Conservation (phyloP, 2,888 invertebrate genomes). For the Thera britannica region DNA sequence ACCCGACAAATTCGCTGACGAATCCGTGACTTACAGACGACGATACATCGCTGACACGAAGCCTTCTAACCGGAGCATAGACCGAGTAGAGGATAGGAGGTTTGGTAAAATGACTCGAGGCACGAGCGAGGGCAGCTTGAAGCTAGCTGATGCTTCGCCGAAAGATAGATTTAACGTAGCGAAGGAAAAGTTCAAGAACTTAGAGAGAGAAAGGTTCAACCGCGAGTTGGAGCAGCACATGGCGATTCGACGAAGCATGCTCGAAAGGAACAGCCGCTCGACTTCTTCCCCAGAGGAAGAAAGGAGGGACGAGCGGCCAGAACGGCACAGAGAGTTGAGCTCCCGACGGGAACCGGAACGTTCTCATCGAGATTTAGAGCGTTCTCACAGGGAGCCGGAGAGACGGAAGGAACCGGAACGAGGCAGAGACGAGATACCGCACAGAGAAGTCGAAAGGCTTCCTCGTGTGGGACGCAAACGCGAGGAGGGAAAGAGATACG, state of each 20-base stretch:
- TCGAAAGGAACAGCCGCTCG: constrained; percentile 81
- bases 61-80: constrained; percentile 76
- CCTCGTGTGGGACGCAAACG: constrained; percentile 77
- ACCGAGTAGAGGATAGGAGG: constrained; percentile 77
- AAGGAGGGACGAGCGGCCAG: constrained; percentile 78
- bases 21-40: constrained; percentile 72
- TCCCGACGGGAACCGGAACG: constrained; percentile 78
- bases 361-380: constrained; percentile 72
- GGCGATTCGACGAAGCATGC: constrained; percentile 79
- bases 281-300: constrained; percentile 84
- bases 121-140: constrained; percentile 77
- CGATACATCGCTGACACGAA: constrained; percentile 80
- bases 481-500: constrained; percentile 74
- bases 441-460: constrained; percentile 75
- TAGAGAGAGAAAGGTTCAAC: constrained; percentile 89
- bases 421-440: constrained; percentile 64
- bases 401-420: constrained; percentile 71
- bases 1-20: constrained; percentile 69
- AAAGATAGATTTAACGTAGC: constrained; percentile 93
- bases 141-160: constrained; percentile 83
- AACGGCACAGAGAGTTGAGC: constrained; percentile 72
- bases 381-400: constrained; percentile 66
- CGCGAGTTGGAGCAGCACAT: constrained; percentile 83
- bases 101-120: constrained; percentile 75
- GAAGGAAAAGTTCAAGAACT: constrained; percentile 92